Base-by-base conservation (phyloP, 2,888 invertebrate species). In the Alloscopus bannaensis region DNA sequence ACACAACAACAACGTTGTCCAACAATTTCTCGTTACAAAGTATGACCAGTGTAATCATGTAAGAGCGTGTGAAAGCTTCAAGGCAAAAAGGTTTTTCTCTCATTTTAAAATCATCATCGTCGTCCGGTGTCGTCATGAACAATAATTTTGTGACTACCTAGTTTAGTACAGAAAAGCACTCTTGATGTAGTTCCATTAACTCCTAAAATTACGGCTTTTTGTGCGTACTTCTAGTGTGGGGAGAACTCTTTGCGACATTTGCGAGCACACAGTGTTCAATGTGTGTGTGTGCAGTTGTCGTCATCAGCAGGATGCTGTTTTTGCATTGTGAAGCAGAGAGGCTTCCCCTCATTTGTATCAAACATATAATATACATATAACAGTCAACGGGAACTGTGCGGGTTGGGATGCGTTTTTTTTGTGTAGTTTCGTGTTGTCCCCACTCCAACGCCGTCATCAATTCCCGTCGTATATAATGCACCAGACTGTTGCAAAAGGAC, bases 31-130 rank as follows among this genome's bases (percentile, higher is more conserved):
- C n/a, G n/a, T n/a, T n/a, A n/a, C n/a, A n/a, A n/a, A n/a, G n/a
- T n/a, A n/a, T n/a, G n/a, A n/a, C n/a, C n/a, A n/a, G n/a, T n/a
- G n/a, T n/a, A n/a, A n/a, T 31, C 31, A 22, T 29, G 26, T 45
- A 22, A 59, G 31, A n/a, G n/a, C n/a, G n/a, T 66, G 69, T 69
- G 55, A 77, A 55, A 78, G 78, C 71, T 65, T 78, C 71, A 78
- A 78, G 78, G 78, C 78, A 78, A 55, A 55, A 36, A 29, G 71
- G 65, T 75, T 75, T 64, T 18, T 36, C 64, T 72, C 57, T n/a
- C n/a, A n/a, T n/a, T n/a, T n/a, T n/a, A n/a, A n/a, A n/a, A n/a
- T n/a, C n/a, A n/a, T n/a, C n/a, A n/a, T n/a, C n/a, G n/a, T n/a
- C n/a, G n/a, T n/a, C n/a, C n/a, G 29, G 65, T 52, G 29, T 16